Conservation (phyloP, 2,888 invertebrate species). For the Drosophila quinaria region DNA sequence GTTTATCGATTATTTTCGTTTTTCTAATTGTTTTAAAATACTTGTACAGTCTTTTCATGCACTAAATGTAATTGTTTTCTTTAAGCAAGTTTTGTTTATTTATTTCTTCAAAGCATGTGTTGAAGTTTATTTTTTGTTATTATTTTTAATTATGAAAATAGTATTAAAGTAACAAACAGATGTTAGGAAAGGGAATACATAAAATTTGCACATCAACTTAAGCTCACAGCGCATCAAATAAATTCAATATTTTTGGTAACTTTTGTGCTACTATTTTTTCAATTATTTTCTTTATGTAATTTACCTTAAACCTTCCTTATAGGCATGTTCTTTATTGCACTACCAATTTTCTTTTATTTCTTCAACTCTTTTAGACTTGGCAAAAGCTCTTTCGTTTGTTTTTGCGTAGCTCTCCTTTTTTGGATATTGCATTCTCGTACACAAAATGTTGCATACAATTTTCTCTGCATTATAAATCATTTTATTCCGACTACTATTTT, state of each 20-base stretch:
- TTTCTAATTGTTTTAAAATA: slow-evolving; percentile 4
- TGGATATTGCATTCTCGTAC: background rate
- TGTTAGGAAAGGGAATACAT: background rate
- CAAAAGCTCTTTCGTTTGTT: background rate
- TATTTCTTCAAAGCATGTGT: slow-evolving; percentile 23
- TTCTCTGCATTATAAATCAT: slow-evolving; percentile 70
- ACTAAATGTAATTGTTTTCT: background rate
- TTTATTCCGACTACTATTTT: slow-evolving; percentile 84
- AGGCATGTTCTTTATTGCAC: slow-evolving; percentile 4
- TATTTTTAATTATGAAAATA: background rate
- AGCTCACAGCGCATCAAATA: slow-evolving; percentile 12
- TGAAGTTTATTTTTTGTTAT: background rate
- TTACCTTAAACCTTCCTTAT: background rate
- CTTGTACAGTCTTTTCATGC: slow-evolving; percentile 2
- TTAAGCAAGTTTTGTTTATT: slow-evolving; percentile 6
- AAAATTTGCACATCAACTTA: background rate
- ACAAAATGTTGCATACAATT: slow-evolving; percentile 33
- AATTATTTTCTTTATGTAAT: background rate
- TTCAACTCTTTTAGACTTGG: slow-evolving; percentile 13
- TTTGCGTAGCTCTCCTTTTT: background rate
- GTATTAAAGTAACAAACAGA: background rate
- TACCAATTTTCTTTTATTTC: slow-evolving; percentile 15
- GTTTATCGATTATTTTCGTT: slow-evolving; percentile 37
- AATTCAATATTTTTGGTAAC: background rate
- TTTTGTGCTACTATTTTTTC: background rate